Conservation (phyloP, 2,888 invertebrate species). For the Drosophila diplacantha region DNA sequence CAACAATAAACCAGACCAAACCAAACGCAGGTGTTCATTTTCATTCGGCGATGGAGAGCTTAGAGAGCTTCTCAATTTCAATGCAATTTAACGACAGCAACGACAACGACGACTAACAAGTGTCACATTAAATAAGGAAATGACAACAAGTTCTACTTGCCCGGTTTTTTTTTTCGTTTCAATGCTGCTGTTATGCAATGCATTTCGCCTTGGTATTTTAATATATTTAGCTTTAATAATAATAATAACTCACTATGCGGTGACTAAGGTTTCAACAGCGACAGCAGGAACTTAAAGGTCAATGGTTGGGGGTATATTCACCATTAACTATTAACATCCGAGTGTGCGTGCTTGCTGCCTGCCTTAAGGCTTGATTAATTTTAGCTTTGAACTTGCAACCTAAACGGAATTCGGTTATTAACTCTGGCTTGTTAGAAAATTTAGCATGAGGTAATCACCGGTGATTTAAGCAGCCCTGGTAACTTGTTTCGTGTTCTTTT, state of each 20-base stretch:
- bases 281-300: slow-evolving; percentile 38
- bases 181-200: slow-evolving; percentile 45
- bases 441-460: slow-evolving; percentile 34
- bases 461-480: slow-evolving; percentile 7
- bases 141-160: slow-evolving; percentile 57
- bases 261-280: slow-evolving; percentile 6
- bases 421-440: slow-evolving; percentile 22
- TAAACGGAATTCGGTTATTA: slow-evolving; percentile 31
- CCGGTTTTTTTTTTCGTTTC: slow-evolving; percentile 22
- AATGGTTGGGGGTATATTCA: slow-evolving; percentile 22
- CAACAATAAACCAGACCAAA: slow-evolving; percentile 18
- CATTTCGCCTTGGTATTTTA: slow-evolving; percentile 22
- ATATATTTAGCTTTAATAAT: slow-evolving; percentile 12
- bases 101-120: slow-evolving; percentile 46
- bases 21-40: slow-evolving; percentile 65
- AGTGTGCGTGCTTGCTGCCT: slow-evolving; percentile 19
- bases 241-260: slow-evolving; percentile 15
- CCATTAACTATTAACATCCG: slow-evolving; percentile 1
- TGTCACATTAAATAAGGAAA: slow-evolving; percentile 72
- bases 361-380: slow-evolving; percentile 13
- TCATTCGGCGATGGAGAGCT: slow-evolving; percentile 30
- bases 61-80: slow-evolving; percentile 66
- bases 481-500: slow-evolving; percentile 17
- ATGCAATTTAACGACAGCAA: slow-evolving; percentile 52
- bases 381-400: slow-evolving; percentile 47